phyloP scores from a whole-genome alignment of 2,888 invertebrate genomes.

The Argyra leucocephala region DNA sequence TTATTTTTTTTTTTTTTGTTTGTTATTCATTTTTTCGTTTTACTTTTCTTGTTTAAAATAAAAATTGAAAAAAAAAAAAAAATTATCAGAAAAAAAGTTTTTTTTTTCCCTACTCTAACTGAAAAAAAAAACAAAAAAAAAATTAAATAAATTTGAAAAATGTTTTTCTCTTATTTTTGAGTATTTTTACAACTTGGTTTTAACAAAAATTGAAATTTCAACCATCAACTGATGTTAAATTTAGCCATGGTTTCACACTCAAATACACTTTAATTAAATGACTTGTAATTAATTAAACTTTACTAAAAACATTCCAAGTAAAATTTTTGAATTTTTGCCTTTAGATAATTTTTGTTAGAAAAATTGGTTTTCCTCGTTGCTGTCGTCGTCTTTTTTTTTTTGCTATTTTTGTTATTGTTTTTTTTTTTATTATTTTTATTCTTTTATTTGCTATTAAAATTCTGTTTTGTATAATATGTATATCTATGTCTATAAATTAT shows the following conservation, averaged over 20 bases:
- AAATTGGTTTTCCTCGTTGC: background rate
- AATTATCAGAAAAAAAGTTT: background rate
- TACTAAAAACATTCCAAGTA: constrained; percentile 33
- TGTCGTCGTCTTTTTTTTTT: background rate
- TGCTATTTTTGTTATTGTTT: background rate
- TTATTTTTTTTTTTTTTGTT: background rate
- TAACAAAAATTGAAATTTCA: background rate
- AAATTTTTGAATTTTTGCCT: background rate
- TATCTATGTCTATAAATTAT: too few relatives aligned
- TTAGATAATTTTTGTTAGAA: background rate
- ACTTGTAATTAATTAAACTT: constrained; percentile 42
- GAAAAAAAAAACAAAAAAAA: background rate
- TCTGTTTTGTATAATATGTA: too few relatives aligned
- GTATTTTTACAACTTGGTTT: too few relatives aligned
- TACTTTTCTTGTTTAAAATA: too few relatives aligned
- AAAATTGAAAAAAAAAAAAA: background rate
- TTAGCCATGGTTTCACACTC: constrained; percentile 26
- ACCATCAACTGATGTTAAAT: constrained; percentile 3
- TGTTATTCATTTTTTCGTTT: too few relatives aligned
- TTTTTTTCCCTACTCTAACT: background rate
- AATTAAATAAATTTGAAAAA: background rate
- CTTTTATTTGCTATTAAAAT: background rate
- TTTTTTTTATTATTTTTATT: background rate
- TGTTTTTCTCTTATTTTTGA: too few relatives aligned
- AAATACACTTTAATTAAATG: constrained; percentile 42